Conservation (phyloP, 2,888 invertebrate genomes). For the Diarsia brunnea region DNA sequence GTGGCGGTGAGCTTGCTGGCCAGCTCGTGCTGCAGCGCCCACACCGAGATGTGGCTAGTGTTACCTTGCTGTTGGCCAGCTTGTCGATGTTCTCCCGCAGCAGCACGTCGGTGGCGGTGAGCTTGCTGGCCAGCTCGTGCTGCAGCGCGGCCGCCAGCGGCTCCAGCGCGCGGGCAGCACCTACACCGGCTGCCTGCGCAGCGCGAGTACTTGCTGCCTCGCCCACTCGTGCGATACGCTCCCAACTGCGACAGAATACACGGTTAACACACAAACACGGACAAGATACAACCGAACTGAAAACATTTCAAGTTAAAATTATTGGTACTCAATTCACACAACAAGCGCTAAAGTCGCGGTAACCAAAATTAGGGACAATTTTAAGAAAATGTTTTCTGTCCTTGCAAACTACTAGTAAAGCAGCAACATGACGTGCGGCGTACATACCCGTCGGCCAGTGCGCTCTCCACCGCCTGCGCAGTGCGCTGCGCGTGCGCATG, state of each 20-base stretch:
- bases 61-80: slow-evolving; percentile 94
- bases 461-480: slow-evolving; percentile 78
- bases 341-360: neutral
- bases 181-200: slow-evolving; percentile 83
- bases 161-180: slow-evolving; percentile 93
- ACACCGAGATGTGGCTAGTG: slow-evolving; percentile 54
- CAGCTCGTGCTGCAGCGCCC: neutral
- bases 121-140: slow-evolving; percentile 93
- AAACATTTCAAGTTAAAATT: neutral
- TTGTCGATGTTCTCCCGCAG: slow-evolving; percentile 95
- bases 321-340: neutral
- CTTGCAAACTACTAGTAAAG: neutral
- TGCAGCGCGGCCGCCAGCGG: slow-evolving; percentile 94
- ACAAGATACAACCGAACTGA: neutral
- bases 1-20: slow-evolving; percentile 5
- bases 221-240: slow-evolving; percentile 78
- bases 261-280: neutral
- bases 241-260: slow-evolving; percentile 76
- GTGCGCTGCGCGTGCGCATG: slow-evolving; percentile 78
- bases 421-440: slow-evolving; percentile 39
- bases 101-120: slow-evolving; percentile 93
- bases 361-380: neutral
- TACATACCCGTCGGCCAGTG: slow-evolving; percentile 80
- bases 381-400: neutral
- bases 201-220: slow-evolving; percentile 85